A percentile compares a stretch with the other conserved stretches of the same genome.
These are phyloP conservation scores for Cyanoderma ruficeps DNA, from an alignment of 2,113 vertebrate species.

Conservation along the genomic window DNA sequence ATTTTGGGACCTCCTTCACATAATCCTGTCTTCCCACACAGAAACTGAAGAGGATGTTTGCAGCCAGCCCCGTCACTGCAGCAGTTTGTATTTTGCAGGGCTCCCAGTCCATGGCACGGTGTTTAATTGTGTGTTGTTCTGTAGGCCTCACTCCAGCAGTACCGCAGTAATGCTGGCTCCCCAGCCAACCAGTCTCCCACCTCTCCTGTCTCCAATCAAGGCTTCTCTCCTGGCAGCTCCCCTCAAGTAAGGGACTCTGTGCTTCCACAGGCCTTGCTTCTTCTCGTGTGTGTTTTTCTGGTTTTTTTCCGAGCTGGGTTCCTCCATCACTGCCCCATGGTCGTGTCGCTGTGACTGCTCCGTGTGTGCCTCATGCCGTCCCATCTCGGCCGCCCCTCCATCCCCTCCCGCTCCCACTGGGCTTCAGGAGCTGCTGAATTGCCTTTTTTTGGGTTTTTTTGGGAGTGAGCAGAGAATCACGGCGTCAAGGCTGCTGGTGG, in stretches of 20 bases:
- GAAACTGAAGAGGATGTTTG: neutral
- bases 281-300: neutral
- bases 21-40: neutral
- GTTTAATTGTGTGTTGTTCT: slow-evolving; percentile 80
- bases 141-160: slow-evolving; percentile 95
- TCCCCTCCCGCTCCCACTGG: neutral
- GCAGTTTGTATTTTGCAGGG: neutral
- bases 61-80: neutral
- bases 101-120: slow-evolving; percentile 38
- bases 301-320: neutral
- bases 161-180: slow-evolving; percentile 96
- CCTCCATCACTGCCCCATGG: slow-evolving; percentile 33
- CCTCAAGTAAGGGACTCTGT: slow-evolving; percentile 93
- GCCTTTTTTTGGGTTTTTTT: neutral
- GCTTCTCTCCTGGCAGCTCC: slow-evolving; percentile 98
- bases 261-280: slow-evolving; percentile 68
- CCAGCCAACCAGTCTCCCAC: slow-evolving; percentile 99
- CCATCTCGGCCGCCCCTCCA: slow-evolving; percentile 48
- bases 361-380: slow-evolving; percentile 64
- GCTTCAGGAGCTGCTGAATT: neutral
- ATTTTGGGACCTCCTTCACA: neutral
- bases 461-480: neutral
- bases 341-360: slow-evolving; percentile 3
- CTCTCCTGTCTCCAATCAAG: slow-evolving; percentile 99
- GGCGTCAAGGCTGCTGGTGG: neutral